A percentile compares a stretch with the other conserved stretches of the same genome.
Conservation (phyloP, 2,113 vertebrate species). For the Manacus vitellinus region DNA sequence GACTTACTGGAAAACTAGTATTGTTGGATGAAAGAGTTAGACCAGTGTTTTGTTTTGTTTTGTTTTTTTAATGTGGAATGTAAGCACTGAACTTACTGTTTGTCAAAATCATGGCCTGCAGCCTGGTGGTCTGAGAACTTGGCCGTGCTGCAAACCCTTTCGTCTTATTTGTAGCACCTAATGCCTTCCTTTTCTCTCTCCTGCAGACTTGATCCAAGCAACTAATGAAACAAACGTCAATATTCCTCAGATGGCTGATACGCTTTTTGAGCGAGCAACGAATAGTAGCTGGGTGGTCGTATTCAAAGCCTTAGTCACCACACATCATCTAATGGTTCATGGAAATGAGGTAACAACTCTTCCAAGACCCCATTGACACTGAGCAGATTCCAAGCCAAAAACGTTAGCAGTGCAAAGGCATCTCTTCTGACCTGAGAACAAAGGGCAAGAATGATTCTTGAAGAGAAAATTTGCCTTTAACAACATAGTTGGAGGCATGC, state of each 20-base stretch:
- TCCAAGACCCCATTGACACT: fast-evolving
- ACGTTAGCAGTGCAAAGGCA: neutral
- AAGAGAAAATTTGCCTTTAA: neutral
- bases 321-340: constrained; percentile 98
- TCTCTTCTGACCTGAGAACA: neutral
- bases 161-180: neutral
- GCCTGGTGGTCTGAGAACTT: neutral
- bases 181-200: neutral
- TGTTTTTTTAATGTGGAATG: neutral
- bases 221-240: constrained; percentile 99
- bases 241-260: constrained; percentile 98
- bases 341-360: constrained; percentile 88
- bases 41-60: neutral
- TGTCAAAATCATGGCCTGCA: neutral
- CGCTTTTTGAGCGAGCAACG: constrained; percentile 93
- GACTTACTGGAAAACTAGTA: neutral
- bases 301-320: constrained; percentile 97
- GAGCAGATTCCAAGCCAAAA: neutral
- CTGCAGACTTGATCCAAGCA: constrained; percentile 94
- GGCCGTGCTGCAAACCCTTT: neutral
- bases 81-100: neutral
- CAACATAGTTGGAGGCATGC: neutral
- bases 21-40: neutral
- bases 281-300: constrained; percentile 99
- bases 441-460: neutral